Conservation (phyloP, 2,888 invertebrate species). For the Gibbula magus region DNA sequence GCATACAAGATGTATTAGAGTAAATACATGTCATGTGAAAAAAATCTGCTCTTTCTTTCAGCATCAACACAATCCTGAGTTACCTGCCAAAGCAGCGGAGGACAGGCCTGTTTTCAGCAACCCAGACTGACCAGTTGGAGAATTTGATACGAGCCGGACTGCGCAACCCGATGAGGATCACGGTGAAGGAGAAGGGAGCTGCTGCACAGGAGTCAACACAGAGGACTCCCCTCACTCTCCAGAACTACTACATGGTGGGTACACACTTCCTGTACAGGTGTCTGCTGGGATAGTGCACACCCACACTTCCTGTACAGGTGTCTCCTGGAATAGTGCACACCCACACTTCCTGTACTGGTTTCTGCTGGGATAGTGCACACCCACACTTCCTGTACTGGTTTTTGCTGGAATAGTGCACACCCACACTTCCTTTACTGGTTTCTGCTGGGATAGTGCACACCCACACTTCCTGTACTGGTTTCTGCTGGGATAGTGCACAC, state of each 20-base stretch:
- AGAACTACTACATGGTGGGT: conserved; percentile 84
- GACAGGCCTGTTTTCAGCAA: conserved; percentile 98
- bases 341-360: too few species aligned
- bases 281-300: too few species aligned
- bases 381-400: too few species aligned
- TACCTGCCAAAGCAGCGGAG: conserved; percentile 93
- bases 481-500: too few species aligned
- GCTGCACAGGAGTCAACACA: conserved; percentile 46
- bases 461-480: too few species aligned
- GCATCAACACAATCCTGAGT: conserved; percentile 90
- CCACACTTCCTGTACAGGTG: too few species aligned
- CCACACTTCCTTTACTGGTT: too few species aligned
- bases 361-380: too few species aligned
- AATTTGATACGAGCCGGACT: conserved; percentile 94
- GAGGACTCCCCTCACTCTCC: conserved; percentile 77
- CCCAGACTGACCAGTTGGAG: conserved; percentile 95
- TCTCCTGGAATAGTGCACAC: too few species aligned
- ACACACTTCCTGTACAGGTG: neutral
- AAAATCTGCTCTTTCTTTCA: conserved; percentile 43
- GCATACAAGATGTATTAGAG: neutral
- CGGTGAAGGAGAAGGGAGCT: conserved; percentile 88
- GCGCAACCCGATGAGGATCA: conserved; percentile 92
- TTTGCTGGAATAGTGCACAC: too few species aligned
- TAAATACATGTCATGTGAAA: neutral
- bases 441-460: too few species aligned